Conservation (phyloP, 2,113 vertebrate genomes). For the Reinhardtius hippoglossoides region DNA sequence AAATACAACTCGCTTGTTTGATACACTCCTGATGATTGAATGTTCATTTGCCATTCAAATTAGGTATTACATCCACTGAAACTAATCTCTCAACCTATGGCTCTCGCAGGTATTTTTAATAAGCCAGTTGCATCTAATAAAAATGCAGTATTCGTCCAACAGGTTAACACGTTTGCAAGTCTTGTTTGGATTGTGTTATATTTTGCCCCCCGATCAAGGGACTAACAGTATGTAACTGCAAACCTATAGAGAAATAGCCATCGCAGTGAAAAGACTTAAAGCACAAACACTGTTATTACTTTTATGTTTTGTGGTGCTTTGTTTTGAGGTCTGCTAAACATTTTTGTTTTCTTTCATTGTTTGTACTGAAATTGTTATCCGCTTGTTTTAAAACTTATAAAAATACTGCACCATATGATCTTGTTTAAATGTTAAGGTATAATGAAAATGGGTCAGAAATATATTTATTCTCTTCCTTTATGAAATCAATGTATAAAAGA, state of each 20-base stretch:
- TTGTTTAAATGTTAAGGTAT: conserved; percentile 81
- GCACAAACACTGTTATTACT: conserved; percentile 77
- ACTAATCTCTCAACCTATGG: conserved; percentile 11
- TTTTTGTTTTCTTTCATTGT: conserved; percentile 58
- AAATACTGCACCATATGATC: conserved; percentile 78
- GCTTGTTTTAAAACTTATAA: conserved; percentile 74
- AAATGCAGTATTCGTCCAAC: conserved; percentile 59
- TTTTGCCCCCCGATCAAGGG: conserved; percentile 32
- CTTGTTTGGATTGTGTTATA: conserved; percentile 46
- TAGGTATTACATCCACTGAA: conserved; percentile 29
- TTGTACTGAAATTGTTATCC: conserved; percentile 75
- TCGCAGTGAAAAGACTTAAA: conserved; percentile 79
- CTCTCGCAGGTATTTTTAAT: conserved; percentile 58
- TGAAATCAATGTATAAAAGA: conserved; percentile 78
- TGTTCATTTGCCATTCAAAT: conserved; percentile 45
- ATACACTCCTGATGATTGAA: conserved; percentile 49
- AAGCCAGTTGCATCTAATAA: conserved; percentile 52
- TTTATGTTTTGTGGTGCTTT: conserved; percentile 66
- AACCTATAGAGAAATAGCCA: conserved; percentile 78
- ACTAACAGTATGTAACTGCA: conserved; percentile 69
- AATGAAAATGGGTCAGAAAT: conserved; percentile 77
- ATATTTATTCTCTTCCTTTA: conserved; percentile 82
- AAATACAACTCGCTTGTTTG: conserved; percentile 40
- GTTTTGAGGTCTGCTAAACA: conserved; percentile 57
- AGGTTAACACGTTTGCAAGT: conserved; percentile 44